phyloP scores from a whole-genome alignment of 2,113 vertebrate genomes.

The Hipposideros armiger region DNA sequence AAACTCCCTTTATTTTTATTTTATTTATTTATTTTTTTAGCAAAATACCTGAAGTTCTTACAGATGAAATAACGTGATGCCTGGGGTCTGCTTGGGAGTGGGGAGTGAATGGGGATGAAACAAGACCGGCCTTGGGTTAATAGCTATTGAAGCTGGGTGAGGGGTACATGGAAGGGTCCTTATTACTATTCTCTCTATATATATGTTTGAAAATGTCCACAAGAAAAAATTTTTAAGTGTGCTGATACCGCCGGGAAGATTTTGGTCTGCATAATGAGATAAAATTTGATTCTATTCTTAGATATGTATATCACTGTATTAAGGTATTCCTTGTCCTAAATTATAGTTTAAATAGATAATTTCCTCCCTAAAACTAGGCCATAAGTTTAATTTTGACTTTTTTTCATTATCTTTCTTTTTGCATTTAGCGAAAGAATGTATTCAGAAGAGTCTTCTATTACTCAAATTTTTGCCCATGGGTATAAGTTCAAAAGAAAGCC shows the following conservation, averaged over 20 bases:
- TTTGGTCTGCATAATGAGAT: not conserved
- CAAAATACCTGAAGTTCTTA: slow-evolving; percentile 1
- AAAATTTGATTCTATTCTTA: not conserved
- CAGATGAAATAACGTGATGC: not conserved
- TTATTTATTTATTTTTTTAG: not conserved
- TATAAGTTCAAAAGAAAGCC: slow-evolving; percentile 77
- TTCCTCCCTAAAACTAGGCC: slow-evolving; percentile 44
- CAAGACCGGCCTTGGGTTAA: not conserved
- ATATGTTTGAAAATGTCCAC: not conserved
- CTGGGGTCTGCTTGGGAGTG: not conserved
- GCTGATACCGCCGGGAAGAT: not conserved
- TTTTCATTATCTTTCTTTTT: slow-evolving; percentile 35
- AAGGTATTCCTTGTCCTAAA: slow-evolving; percentile 31
- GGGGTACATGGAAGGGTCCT: not conserved
- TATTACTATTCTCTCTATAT: not conserved
- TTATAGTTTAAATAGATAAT: not conserved
- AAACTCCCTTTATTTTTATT: not conserved
- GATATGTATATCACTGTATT: not conserved
- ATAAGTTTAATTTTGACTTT: slow-evolving; percentile 46
- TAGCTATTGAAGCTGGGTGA: not conserved
- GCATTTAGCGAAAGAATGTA: slow-evolving; percentile 93
- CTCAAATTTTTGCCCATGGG: slow-evolving; percentile 91
- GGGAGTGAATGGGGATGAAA: too few relatives aligned
- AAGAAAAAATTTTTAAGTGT: not conserved
- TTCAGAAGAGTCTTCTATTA: slow-evolving; percentile 95